phyloP scores from a whole-genome alignment of 2,113 vertebrate genomes.

The Arenaria interpres region DNA sequence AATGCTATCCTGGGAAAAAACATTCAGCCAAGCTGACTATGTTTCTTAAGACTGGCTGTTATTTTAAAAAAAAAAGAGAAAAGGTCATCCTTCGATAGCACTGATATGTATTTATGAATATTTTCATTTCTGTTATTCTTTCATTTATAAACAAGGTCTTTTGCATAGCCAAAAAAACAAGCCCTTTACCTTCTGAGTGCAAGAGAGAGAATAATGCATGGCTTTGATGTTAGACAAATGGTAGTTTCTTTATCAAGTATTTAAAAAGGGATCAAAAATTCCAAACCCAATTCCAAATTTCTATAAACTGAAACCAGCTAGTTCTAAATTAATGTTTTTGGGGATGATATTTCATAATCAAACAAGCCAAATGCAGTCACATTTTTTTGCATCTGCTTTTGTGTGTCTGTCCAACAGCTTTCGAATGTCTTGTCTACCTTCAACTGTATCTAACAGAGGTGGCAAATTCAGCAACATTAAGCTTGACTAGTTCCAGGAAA shows the following conservation, averaged over 20 bases:
- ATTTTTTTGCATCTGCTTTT: not conserved
- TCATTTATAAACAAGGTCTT: not conserved
- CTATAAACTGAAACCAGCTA: not conserved
- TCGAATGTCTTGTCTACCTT: not conserved
- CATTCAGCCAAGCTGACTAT: not conserved
- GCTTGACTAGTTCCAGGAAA: not conserved
- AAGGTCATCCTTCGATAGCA: not conserved
- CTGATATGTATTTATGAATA: not conserved
- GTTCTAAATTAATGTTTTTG: not conserved
- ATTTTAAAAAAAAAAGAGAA: not conserved
- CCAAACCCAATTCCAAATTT: not conserved
- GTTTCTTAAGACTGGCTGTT: not conserved
- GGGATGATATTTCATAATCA: not conserved
- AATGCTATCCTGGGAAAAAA: constrained; percentile 38
- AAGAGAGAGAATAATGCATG: not conserved
- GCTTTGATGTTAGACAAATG: not conserved
- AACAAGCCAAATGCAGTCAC: not conserved
- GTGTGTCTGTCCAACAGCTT: not conserved
- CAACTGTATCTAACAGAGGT: not conserved
- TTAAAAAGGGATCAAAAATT: not conserved
- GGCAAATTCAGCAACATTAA: not conserved
- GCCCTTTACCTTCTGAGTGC: not conserved
- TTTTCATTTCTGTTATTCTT: not conserved
- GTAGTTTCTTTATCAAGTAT: not conserved
- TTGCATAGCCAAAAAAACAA: not conserved